These are phyloP conservation scores for Iphiclides podalirius DNA, from an alignment of 2,888 invertebrate genomes.

Conservation along the genomic window DNA sequence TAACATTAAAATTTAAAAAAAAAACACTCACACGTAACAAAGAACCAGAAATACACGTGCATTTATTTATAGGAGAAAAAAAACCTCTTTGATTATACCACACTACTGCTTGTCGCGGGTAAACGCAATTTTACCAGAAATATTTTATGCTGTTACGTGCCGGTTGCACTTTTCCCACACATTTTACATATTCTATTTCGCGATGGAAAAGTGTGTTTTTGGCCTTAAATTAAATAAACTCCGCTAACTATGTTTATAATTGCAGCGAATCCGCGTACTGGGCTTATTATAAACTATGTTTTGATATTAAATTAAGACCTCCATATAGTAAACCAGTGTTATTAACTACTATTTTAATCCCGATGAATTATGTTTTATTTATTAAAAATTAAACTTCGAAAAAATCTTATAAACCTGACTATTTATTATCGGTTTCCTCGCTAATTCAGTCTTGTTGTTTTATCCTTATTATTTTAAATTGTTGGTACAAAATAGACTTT, in stretches of 20 bases:
- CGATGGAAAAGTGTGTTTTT: slow-evolving; percentile 46
- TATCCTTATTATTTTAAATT: too few relatives aligned
- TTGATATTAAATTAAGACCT: not conserved
- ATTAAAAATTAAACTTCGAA: too few relatives aligned
- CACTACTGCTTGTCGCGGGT: slow-evolving; percentile 59
- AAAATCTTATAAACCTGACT: too few relatives aligned
- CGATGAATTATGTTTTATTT: too few relatives aligned
- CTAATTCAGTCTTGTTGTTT: too few relatives aligned
- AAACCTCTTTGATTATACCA: slow-evolving; percentile 55
- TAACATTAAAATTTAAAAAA: slow-evolving; percentile 20
- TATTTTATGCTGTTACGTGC: slow-evolving; percentile 56
- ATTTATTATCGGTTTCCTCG: too few relatives aligned
- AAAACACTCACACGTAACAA: slow-evolving; percentile 3
- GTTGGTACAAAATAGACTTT: too few relatives aligned
- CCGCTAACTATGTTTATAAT: slow-evolving; percentile 32
- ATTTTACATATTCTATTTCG: slow-evolving; percentile 49
- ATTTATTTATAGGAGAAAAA: slow-evolving; percentile 59
- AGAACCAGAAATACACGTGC: slow-evolving; percentile 38
- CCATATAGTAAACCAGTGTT: too few relatives aligned
- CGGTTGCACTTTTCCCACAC: slow-evolving; percentile 51
- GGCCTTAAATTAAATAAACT: slow-evolving; percentile 41
- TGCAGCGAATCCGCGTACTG: slow-evolving; percentile 36
- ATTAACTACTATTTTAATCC: not conserved
- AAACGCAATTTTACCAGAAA: slow-evolving; percentile 63
- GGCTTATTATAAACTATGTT: slow-evolving; percentile 37